Conservation (phyloP, 2,113 vertebrate species). For the Erinaceus europaeus region DNA sequence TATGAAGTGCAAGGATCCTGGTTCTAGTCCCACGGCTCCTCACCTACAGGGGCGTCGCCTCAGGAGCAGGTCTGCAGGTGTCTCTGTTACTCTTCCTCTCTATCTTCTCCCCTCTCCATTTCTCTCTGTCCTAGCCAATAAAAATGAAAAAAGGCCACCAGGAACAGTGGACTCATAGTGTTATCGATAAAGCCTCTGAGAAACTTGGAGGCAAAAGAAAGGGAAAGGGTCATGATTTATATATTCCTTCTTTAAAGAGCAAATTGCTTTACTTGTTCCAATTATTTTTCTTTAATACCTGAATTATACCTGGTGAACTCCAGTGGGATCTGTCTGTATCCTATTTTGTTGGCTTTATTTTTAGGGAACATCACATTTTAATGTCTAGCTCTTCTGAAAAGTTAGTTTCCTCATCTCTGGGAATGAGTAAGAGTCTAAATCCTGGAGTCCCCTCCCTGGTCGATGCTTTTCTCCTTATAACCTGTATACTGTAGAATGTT, state of each 20-base stretch:
- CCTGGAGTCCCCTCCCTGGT: not conserved
- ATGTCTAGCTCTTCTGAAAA: not conserved
- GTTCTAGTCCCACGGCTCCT: no score
- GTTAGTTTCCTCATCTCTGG: not conserved
- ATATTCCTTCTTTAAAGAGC: not conserved
- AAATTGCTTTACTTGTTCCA: not conserved
- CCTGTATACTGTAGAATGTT: not conserved
- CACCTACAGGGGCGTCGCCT: no score
- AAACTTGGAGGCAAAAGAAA: no score
- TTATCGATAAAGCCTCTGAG: no score
- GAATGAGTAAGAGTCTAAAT: slow-evolving; percentile 15
- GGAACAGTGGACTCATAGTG: no score
- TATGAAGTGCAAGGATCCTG: no score
- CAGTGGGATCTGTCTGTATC: not conserved
- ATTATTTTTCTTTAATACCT: not conserved
- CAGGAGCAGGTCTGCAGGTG: no score
- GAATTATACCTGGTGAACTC: not conserved
- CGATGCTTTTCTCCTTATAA: not conserved
- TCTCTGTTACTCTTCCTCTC: no score
- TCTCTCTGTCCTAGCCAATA: no score
- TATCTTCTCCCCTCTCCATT: no score
- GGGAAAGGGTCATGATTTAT: not conserved
- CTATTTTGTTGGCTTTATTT: not conserved
- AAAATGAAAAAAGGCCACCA: no score
- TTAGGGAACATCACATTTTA: not conserved